phyloP scores from a whole-genome alignment of 1,140 invertebrate species.

The Calephelis nemesis region DNA sequence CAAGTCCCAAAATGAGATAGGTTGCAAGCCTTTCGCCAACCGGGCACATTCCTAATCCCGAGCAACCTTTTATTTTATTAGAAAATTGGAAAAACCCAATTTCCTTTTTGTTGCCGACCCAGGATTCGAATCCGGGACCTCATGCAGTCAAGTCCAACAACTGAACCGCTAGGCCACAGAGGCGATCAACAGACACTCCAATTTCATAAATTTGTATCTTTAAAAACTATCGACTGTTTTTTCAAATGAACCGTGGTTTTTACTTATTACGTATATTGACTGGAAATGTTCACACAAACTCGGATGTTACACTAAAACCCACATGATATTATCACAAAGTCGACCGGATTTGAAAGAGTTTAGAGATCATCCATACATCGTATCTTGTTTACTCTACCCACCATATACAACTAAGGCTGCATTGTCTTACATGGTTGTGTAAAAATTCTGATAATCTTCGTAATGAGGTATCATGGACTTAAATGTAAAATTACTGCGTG shows the following conservation, averaged over 20 bases:
- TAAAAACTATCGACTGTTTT: no score
- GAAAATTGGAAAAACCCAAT: no score
- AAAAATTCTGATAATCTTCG: constrained; percentile 4
- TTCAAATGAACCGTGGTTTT: background rate
- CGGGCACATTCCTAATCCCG: no score
- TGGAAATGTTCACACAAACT: background rate
- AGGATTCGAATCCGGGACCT: no score
- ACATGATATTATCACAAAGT: constrained; percentile 3
- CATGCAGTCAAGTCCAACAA: no score
- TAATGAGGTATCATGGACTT: background rate
- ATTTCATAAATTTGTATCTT: no score
- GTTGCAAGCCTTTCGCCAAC: no score
- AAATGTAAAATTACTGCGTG: background rate
- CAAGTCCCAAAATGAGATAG: no score
- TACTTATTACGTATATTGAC: background rate
- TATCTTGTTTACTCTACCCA: background rate
- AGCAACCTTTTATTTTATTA: no score
- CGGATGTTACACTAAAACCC: background rate
- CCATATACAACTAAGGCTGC: background rate
- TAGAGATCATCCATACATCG: constrained; percentile 5
- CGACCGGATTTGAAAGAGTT: constrained; percentile 1
- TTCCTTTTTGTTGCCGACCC: no score
- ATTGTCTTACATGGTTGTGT: constrained; percentile 7
- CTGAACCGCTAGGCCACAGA: no score
- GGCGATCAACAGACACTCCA: no score